phyloP scores from a whole-genome alignment of 64 coral and sea anemone species.

The Actinia tenebrosa region DNA sequence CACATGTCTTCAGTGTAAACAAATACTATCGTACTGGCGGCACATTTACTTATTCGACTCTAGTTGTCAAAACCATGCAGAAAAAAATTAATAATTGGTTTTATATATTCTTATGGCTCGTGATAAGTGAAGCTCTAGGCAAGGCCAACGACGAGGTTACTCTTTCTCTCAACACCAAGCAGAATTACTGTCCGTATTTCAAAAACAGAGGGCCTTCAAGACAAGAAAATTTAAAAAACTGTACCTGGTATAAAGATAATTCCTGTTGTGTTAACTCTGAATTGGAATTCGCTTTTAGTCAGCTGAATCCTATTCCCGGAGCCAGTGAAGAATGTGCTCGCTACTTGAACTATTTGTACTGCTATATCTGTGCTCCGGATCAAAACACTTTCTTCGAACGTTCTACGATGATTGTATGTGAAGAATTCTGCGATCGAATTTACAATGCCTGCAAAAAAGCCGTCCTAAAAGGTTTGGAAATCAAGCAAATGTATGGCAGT shows the following conservation, averaged over 20 bases:
- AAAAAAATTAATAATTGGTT: not conserved
- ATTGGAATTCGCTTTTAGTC: constrained; percentile 57
- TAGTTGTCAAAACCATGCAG: not conserved
- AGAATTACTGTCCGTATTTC: constrained; percentile 93
- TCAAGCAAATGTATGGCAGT: constrained; percentile 48
- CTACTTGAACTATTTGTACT: constrained; percentile 85
- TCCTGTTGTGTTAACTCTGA: constrained; percentile 89
- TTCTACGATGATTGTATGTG: constrained; percentile 74
- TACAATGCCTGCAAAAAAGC: constrained; percentile 72
- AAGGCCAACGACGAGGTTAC: not conserved
- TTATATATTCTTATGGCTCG: not conserved
- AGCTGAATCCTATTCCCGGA: constrained; percentile 53
- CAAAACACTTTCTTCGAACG: constrained; percentile 79
- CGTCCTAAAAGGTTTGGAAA: constrained; percentile 47
- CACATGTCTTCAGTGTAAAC: not conserved
- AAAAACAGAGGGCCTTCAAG: constrained; percentile 80
- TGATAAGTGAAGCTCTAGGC: not conserved
- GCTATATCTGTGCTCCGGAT: constrained; percentile 94
- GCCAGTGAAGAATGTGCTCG: constrained; percentile 49
- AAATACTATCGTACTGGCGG: not conserved
- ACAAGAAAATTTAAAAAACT: constrained; percentile 77
- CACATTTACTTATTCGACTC: not conserved
- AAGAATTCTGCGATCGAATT: constrained; percentile 79
- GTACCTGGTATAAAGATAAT: constrained; percentile 91
- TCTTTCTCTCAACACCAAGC: not conserved